Base-by-base conservation (phyloP, 23 tunicate species). In the Aplidium turbinatum region DNA sequence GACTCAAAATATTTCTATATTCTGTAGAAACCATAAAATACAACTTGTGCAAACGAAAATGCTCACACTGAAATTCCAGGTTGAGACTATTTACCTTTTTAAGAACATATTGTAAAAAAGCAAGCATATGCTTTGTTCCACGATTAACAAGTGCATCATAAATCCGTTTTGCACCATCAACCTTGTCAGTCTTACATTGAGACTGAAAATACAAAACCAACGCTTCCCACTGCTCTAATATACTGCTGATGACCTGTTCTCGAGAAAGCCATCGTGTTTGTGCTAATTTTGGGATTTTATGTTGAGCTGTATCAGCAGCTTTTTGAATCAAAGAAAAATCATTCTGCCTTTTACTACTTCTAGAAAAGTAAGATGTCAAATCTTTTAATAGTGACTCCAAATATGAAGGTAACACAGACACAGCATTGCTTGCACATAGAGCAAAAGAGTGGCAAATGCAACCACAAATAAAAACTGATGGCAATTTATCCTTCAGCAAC, bases 181-280 rank as follows among this genome's bases (percentile, higher is more conserved):
- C 50, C 16, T 42, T 42, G 50, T 42, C 50, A 42, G 11, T 42
- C 16, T 16, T 42, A 9, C 13, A 42, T 42, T 42, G 13, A 42
- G 50, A 54, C 61, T 54, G 61, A 54, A 54, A 54, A 54, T n/a
- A 54, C 21, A 54, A 54, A 25, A 54, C 22, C 19, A 54, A 25
- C 19, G 22, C 61, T 54, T 54, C 61, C 23, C 23, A 54, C 21
- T 54, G 16, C 16, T 42, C 50, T 16, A 42, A 42, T 9, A 42
- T 42, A 9, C 50, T 42, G 16, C 13, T 9, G 16, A 42, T 42
- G 50, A 42, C 50, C 13, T 42, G 11, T 42, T 42, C 50, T 42
- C 50, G 11, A 42, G 50, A 42, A 42, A 42, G 50, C 50, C 50
- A 42, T 16, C 50, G 11, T 11, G 50, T 42, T 42, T 42, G 50